Base-by-base conservation (phyloP, 2,888 invertebrate species). In the Suillia variegata region DNA sequence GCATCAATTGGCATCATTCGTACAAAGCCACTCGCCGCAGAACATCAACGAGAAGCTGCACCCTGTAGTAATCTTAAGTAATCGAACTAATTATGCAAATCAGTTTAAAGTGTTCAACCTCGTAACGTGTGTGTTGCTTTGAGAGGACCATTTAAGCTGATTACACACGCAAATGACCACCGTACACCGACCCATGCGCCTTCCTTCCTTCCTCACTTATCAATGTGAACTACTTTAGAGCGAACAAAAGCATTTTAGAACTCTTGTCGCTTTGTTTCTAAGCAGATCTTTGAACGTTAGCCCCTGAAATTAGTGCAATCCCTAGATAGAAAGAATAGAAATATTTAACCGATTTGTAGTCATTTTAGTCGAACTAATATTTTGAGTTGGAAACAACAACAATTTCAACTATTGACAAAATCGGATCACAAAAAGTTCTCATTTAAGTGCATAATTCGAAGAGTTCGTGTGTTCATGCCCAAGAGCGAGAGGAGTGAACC, bases 31-130 rank as follows among this genome's bases (percentile, higher is more conserved):
- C n/a, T n/a, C n/a, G n/a, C n/a, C n/a, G n/a, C n/a, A n/a, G n/a
- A n/a, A n/a, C n/a, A n/a, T n/a, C n/a, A n/a, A n/a, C n/a, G n/a
- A n/a, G n/a, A n/a, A n/a, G n/a, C n/a, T n/a, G n/a, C n/a, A n/a
- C n/a, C n/a, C n/a, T n/a, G n/a, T n/a, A n/a, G n/a, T 26, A 26
- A 26, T 26, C 38, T 38, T 38, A 3, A n/a, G 10, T 38, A 38
- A 38, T 38, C 38, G 38, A 38, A 38, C 38, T 38, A 38, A 38
- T 38, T 38, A 38, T 38, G 38, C 38, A 38, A 38, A 38, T 38
- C 4, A 38, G 38, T 38, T 38, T 38, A 38, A 12, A 12, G 6
- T 31, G n/a, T n/a, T n/a, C n/a, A n/a, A n/a, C n/a, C n/a, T n/a
- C n/a, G n/a, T n/a, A n/a, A n/a, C n/a, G n/a, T n/a, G n/a, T n/a